These are phyloP conservation scores for Phrynocephalus forsythii DNA, from an alignment of 2,797 vertebrate genomes.

Conservation along the genomic window DNA sequence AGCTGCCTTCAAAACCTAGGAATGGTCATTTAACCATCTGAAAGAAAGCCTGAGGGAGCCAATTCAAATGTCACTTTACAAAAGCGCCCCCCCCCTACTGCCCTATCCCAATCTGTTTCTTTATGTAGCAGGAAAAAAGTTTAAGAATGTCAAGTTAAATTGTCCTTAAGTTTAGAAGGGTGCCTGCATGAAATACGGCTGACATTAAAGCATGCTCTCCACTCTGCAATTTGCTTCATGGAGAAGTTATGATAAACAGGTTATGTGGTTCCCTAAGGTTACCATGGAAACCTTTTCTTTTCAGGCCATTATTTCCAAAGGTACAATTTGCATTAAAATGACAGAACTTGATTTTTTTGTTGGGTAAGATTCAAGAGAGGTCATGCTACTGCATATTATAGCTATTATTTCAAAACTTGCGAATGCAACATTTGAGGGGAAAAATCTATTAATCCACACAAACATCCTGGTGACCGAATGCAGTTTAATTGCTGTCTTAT, in stretches of 20 bases:
- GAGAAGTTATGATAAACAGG: conserved; percentile 82
- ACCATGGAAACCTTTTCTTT: conserved; percentile 84
- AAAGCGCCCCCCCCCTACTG: neutral
- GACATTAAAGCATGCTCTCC: conserved; percentile 76
- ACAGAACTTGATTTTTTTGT: conserved; percentile 74
- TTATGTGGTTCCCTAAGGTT: conserved; percentile 79
- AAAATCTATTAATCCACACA: conserved; percentile 75
- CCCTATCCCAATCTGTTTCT: neutral
- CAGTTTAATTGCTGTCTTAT: conserved; percentile 72
- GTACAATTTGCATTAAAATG: conserved; percentile 85
- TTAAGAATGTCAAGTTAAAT: conserved; percentile 52
- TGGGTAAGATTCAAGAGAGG: conserved; percentile 75
- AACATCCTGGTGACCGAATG: conserved; percentile 75
- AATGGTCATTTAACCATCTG: conserved; percentile 50
- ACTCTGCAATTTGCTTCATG: conserved; percentile 72
- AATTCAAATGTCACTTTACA: conserved; percentile 45
- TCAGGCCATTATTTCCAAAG: conserved; percentile 82
- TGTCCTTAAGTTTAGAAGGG: conserved; percentile 61
- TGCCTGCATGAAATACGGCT: conserved; percentile 68
- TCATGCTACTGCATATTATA: conserved; percentile 73
- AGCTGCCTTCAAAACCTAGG: neutral
- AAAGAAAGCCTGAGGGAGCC: conserved; percentile 54
- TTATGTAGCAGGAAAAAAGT: conserved; percentile 9
- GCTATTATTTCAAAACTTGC: conserved; percentile 76
- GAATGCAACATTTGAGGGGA: conserved; percentile 59